These are phyloP conservation scores for Anthopleura sola DNA, from an alignment of 64 coral and sea anemone species.

Conservation along the genomic window DNA sequence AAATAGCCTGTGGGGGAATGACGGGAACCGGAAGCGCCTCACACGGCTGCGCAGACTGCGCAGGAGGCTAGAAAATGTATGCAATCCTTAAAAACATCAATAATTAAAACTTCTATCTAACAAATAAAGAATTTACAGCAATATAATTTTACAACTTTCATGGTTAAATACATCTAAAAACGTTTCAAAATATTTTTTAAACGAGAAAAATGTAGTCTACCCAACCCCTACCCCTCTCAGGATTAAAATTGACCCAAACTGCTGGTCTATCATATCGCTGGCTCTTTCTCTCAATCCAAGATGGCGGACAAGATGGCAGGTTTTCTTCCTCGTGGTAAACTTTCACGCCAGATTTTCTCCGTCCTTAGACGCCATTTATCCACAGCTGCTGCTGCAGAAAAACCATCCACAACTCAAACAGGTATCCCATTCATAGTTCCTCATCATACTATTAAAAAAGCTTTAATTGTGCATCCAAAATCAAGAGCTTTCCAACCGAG, in stretches of 20 bases:
- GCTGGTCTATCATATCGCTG: slow-evolving; percentile 19
- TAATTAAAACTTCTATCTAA: no score
- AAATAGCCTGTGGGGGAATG: no score
- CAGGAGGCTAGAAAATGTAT: no score
- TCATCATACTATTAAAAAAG: slow-evolving; percentile 78
- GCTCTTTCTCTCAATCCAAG: slow-evolving; percentile 50
- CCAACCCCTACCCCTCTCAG: no score
- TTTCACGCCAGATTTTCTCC: not conserved
- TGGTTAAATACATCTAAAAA: no score
- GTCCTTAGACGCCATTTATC: slow-evolving; percentile 25
- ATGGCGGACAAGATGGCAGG: slow-evolving; percentile 61
- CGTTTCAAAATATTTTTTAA: no score
- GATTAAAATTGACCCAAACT: not conserved
- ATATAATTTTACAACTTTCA: no score
- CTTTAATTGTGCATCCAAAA: slow-evolving; percentile 78
- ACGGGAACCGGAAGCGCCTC: no score
- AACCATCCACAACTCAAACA: slow-evolving; percentile 52
- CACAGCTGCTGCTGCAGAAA: slow-evolving; percentile 20
- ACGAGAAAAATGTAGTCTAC: no score
- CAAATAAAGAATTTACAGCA: not conserved
- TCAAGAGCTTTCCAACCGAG: slow-evolving; percentile 40
- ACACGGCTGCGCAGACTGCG: no score
- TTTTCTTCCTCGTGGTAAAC: not conserved
- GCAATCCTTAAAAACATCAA: no score
- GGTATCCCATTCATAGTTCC: slow-evolving; percentile 79